phyloP scores from a whole-genome alignment of 2,888 invertebrate species.

The Therioaphis trifolii region DNA sequence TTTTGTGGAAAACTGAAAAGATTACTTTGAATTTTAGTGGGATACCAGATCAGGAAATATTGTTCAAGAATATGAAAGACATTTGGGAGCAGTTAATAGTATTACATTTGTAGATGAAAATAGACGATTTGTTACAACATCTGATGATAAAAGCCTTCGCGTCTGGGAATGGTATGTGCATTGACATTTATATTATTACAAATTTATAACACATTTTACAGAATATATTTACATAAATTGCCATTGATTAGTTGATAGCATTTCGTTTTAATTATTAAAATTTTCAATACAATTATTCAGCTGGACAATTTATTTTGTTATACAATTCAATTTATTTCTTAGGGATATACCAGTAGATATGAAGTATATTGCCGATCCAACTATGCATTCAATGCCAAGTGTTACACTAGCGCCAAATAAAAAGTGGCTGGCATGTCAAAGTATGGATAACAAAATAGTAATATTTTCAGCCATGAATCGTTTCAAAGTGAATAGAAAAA shows the following conservation, averaged over 20 bases:
- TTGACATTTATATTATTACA: too few species aligned
- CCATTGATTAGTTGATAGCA: too few species aligned
- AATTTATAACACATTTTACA: too few species aligned
- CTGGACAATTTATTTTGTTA: too few species aligned
- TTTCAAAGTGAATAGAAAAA: slow-evolving; percentile 98
- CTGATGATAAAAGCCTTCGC: slow-evolving; percentile 97
- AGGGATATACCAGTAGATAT: slow-evolving; percentile 96
- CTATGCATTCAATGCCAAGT: slow-evolving; percentile 99
- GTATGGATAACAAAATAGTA: slow-evolving; percentile 98
- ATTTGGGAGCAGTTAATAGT: slow-evolving; percentile 97
- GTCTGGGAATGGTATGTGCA: slow-evolving; percentile 97
- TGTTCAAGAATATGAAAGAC: slow-evolving; percentile 97
- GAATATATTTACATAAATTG: too few species aligned
- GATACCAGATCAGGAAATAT: slow-evolving; percentile 94
- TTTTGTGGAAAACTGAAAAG: slow-evolving; percentile 29
- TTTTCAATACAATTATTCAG: too few species aligned
- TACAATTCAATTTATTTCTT: slow-evolving; percentile 63
- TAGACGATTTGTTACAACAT: slow-evolving; percentile 96
- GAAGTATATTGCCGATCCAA: slow-evolving; percentile 99
- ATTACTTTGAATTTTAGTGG: slow-evolving; percentile 77
- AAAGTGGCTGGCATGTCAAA: slow-evolving; percentile 99
- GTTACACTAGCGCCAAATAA: slow-evolving; percentile 95
- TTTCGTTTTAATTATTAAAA: too few species aligned
- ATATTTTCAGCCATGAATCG: slow-evolving; percentile 97
- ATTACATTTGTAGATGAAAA: slow-evolving; percentile 99